Evolutionary conservation across 92 coral and sea anemone species (phyloP), one percentile per base, ranked within the genome.

Genomic region (Palythoa heliodiscus): DNA sequence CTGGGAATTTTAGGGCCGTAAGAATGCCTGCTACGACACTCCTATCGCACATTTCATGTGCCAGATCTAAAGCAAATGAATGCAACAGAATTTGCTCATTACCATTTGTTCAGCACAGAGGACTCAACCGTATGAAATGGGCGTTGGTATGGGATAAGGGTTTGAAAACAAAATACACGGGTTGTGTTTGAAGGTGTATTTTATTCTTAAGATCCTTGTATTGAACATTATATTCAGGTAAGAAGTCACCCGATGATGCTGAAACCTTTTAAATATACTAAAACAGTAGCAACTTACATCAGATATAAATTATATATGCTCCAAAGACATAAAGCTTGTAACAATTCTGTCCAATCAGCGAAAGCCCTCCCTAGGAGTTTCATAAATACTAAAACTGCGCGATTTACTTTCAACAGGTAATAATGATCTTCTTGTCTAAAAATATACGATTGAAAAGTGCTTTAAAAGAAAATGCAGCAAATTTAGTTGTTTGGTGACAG

Each of bases 141-240:
- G 50, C 50, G 7, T 8, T 5, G 9, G 50, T 43, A 1, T 1
- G 35, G 35, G 35, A 43, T 43, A 43, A 43, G 4, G 9, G 9
- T 43, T 5, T 63, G 69, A n/a, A 63, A 3, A 63, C 2, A n/a
- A 4, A 63, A 63, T 17, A 55, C 15, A 55, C 61, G 12, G 12
- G 1, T 63, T 19, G 8, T 63, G 8, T 63, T n/a, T 63, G 5
- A n/a, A 3, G 6, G 69, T 17, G 16, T 60, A 35, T 77, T 77
- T 58, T 7, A 16, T 78, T 38, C 37, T 38, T 12, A 38, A 38
- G 16, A 60, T 60, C 19, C 48, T n/a, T 16, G 69, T 19, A 38
- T 38, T 35, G 83, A 60, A 78, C 71, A 78, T 77, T 29, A 6
- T 77, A 25, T 77, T 77, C 82, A 58, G 53, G 38, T 38, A 52